Percentiles rank a stretch among this genome's conserved stretches.
These are phyloP conservation scores for Caenorhabditis elegans DNA, from an alignment of 1,140 invertebrate genomes.

Conservation along the genomic window DNA sequence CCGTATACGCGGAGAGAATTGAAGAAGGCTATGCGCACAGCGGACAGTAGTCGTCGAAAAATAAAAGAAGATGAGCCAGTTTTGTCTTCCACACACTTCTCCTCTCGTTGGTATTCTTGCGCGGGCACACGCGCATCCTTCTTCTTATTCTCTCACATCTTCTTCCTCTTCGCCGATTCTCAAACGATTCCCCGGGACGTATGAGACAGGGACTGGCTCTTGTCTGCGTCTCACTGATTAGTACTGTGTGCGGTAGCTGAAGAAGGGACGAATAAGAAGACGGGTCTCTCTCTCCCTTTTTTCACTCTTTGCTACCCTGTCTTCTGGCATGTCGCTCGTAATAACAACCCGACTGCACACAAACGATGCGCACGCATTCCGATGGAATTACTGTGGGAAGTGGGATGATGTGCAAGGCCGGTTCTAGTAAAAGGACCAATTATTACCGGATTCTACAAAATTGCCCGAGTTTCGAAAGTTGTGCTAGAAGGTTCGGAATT, in stretches of 20 bases:
- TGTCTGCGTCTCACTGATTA: constrained; percentile 24
- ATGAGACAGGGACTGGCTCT: constrained; percentile 14
- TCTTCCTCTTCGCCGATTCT: constrained; percentile 13
- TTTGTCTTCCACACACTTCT: constrained; percentile 31
- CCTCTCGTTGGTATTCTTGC: not conserved
- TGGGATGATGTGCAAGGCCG: constrained; percentile 18
- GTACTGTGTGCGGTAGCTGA: not conserved
- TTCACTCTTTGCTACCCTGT: not conserved
- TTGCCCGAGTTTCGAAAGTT: too few relatives aligned
- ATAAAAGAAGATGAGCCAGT: constrained; percentile 32
- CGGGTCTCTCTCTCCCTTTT: not conserved
- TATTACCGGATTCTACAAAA: not conserved
- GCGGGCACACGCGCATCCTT: not conserved
- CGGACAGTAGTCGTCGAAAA: constrained; percentile 22
- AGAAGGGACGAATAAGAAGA: not conserved
- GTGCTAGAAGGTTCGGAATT: too few relatives aligned
- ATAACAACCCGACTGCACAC: constrained; percentile 29
- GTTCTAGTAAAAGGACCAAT: not conserved
- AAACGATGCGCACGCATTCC: constrained; percentile 21
- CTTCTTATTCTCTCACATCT: not conserved
- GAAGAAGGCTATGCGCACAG: not conserved
- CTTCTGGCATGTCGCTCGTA: constrained; percentile 8
- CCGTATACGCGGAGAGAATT: not conserved
- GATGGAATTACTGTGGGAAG: not conserved
- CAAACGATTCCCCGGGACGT: constrained; percentile 6